Conservation (phyloP, 2,888 invertebrate genomes). For the Acronicta psi region DNA sequence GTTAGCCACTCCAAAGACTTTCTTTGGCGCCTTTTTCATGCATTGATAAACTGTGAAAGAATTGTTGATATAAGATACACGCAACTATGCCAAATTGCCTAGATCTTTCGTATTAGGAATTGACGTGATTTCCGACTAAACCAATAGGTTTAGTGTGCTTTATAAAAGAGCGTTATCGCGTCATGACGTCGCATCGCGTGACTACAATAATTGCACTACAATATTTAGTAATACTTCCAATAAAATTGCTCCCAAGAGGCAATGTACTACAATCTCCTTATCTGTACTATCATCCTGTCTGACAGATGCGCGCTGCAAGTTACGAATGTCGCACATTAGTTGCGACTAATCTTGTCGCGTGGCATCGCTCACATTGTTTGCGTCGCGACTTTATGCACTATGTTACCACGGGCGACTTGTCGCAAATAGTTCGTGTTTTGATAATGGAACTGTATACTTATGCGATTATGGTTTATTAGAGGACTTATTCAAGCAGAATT, state of each 20-base stretch:
- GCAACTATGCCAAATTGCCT: no score
- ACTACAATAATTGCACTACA: no score
- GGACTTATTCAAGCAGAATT: not conserved
- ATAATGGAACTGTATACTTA: slow-evolving; percentile 1
- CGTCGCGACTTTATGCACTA: slow-evolving; percentile 30
- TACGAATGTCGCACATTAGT: slow-evolving; percentile 40
- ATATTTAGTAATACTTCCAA: no score
- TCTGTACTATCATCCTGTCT: slow-evolving; percentile 12
- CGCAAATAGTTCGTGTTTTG: slow-evolving; percentile 42
- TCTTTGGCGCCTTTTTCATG: no score
- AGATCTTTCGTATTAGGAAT: no score
- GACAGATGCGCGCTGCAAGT: slow-evolving; percentile 27
- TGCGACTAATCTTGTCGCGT: slow-evolving; percentile 38
- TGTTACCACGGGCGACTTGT: slow-evolving; percentile 15
- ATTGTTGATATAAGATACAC: no score
- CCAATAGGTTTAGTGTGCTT: no score
- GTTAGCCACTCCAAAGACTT: not conserved
- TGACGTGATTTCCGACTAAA: no score
- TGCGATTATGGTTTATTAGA: not conserved
- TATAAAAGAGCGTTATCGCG: no score
- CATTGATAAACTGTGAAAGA: no score
- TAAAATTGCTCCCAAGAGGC: not conserved
- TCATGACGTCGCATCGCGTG: no score
- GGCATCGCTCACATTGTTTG: slow-evolving; percentile 31
- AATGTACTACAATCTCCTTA: not conserved